phyloP scores from a whole-genome alignment of 2,888 invertebrate species.

The Thysanoteuthis rhombus region DNA sequence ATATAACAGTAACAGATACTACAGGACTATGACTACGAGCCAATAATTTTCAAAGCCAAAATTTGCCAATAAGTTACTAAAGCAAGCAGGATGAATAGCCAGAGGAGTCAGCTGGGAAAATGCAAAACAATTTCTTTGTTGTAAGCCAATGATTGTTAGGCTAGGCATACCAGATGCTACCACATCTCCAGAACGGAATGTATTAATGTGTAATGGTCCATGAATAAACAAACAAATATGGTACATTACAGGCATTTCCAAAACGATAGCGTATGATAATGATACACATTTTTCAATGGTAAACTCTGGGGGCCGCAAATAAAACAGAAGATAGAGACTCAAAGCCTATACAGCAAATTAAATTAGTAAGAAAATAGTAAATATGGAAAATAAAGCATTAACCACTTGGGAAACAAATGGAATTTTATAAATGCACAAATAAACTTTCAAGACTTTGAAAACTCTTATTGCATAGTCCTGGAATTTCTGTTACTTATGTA shows the following conservation, averaged over 20 bases:
- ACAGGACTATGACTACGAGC: background rate
- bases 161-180: too few relatives aligned
- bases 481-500: too few relatives aligned
- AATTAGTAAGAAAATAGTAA: too few relatives aligned
- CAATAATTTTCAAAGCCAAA: background rate
- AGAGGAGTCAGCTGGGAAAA: background rate
- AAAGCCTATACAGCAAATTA: too few relatives aligned
- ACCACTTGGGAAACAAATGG: background rate
- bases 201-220: background rate
- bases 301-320: background rate
- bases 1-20: background rate
- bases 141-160: too few relatives aligned
- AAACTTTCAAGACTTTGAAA: too few relatives aligned
- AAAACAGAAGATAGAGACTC: background rate
- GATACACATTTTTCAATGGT: background rate
- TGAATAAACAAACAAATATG: background rate
- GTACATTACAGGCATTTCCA: background rate
- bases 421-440: too few relatives aligned
- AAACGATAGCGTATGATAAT: background rate
- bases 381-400: background rate
- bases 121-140: background rate
- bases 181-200: background rate
- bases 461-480: too few relatives aligned
- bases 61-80: background rate
- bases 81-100: background rate